Evolutionary conservation across 2,113 vertebrate species (phyloP), one percentile per base, ranked within the genome.

Genomic region (Motacilla tschutschensis): DNA sequence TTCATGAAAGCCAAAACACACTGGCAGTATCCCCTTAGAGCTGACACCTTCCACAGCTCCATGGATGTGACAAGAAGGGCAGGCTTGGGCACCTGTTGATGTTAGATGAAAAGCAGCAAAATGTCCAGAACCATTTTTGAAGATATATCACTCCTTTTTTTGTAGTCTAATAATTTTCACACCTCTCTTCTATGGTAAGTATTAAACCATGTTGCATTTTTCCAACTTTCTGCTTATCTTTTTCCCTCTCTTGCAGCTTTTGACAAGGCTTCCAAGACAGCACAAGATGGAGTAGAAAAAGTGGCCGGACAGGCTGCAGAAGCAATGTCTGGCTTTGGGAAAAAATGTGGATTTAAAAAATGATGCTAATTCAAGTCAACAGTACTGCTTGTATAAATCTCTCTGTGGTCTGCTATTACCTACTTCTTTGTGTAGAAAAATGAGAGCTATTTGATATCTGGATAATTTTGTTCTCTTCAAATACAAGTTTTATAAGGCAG

Each of bases 301-400:
- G 92, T 67, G 41, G 44, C 90, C 0, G 95, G 85, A 47, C 89
- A 94, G 66, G 90, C 94, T 75, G 73, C 92, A 74, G 93, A 95
- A 83, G 79, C 91, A 16, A 25, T 93, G 38, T 86, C 91, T 60
- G 91, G 85, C 69, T 35, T 96, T 43, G 94, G 92, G 58, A 96
- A 95, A 89, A 96, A 94, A 70, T 77, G 70, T 36, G 93, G 92
- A 57, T 79, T 95, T 79, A 94, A 94, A 87, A 94, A 96, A 91
- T 93, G 65, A 93, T 79, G 53, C 12, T 62, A 53, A 80, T 64
- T 77, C 54, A 87, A 84, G 69, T 40, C 67, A 87, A n/a, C 22
- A 31, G 11, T 51, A 44, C 40, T 47, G 28, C 24, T 72, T 76
- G 31, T 84, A 63, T 59, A 91, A 84, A 76, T 20, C 2, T 35